Percentiles rank a stretch among this genome's conserved stretches.
phyloP scores from a whole-genome alignment of 2,797 vertebrate genomes.

The Pterois miles region DNA sequence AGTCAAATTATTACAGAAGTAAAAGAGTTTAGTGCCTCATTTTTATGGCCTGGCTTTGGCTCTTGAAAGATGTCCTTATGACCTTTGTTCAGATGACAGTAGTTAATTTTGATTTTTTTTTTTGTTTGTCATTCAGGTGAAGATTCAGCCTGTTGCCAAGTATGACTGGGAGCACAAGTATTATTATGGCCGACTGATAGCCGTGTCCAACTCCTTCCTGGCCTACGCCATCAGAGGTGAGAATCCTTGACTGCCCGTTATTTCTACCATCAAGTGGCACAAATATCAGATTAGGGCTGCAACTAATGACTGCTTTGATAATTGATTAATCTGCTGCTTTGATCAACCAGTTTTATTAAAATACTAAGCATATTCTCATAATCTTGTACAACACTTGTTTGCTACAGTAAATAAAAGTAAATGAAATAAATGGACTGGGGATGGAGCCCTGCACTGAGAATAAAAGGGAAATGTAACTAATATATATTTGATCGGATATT shows the following conservation, averaged over 20 bases:
- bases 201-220: conserved; percentile 95
- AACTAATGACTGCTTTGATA: neutral
- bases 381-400: neutral
- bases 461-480: neutral
- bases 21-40: neutral
- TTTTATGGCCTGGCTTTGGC: neutral
- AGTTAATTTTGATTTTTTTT: neutral
- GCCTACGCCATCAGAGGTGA: conserved; percentile 98
- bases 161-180: conserved; percentile 99
- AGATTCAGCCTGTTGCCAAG: conserved; percentile 98
- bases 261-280: neutral
- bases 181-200: conserved; percentile 96
- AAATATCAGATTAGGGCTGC: neutral
- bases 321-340: neutral
- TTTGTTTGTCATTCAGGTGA: conserved; percentile 86
- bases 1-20: neutral
- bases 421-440: too few relatives aligned
- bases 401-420: neutral
- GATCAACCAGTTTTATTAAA: neutral
- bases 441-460: neutral
- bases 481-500: neutral
- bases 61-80: neutral
- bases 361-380: neutral
- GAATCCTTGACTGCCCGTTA: conserved; percentile 15
- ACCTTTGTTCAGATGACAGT: neutral